Evolutionary conservation across 2,797 vertebrate genomes (phyloP), one percentile per base, ranked within the genome.

Genomic region (Mionectes olivaceus): DNA sequence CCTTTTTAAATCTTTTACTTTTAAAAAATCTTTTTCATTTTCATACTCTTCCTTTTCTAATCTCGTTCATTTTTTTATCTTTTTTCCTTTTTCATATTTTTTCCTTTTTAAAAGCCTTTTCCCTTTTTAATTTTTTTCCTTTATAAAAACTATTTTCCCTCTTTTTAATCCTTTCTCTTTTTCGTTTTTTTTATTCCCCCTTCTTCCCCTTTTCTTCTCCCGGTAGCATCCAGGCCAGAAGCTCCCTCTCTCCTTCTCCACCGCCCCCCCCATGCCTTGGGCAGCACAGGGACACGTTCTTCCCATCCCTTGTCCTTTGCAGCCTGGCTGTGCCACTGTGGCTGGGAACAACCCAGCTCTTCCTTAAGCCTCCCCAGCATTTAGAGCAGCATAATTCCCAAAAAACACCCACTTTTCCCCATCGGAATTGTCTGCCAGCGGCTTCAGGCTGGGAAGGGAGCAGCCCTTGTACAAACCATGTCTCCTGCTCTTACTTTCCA

Each of bases 141-240:
- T 32, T 8, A 9, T 32, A 13, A 65, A 64, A 18, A 49, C 4
- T 30, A 50, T 28, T n/a, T 60, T 21, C 9, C 25, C 0, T 23
- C 49, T 35, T 37, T 35, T 2, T 43, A 44, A 10, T 56, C 9
- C 6, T 28, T 28, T 22, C 28, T 5, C 6, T 10, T 22, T 56
- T 59, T 30, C 12, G 7, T 44, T n/a, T 6, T 46, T 46, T 1
- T 9, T 56, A 37, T 30, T 53, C 9, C 22, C 2, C 3, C 1
- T 27, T 43, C 41, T 16, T 1, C 1, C 15, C 7, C 13, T 18
- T 5, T 4, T 2, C 2, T 3, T 6, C 7, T 28, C n/a, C 18
- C 5, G 3, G 11, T 35, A n/a, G 11, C 37, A 22, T 23, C 33
- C 18, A 55, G 27, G 5, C 17, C 25, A n/a, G 33, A 37, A 17